phyloP scores from a whole-genome alignment of 1,140 invertebrate species.

The Drosophila ananassae region DNA sequence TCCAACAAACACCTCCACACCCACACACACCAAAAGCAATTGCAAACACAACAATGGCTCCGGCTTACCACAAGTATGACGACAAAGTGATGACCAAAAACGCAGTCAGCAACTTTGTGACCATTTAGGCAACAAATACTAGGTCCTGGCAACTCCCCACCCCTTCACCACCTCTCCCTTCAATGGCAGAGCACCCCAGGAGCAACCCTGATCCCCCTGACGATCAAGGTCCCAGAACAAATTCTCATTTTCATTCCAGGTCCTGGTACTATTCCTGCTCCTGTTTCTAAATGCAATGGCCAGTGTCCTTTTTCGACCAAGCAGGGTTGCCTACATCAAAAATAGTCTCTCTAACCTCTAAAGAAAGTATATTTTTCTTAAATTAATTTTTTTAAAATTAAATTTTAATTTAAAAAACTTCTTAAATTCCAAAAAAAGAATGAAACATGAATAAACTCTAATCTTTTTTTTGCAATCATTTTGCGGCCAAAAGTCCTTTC shows the following conservation, averaged over 20 bases:
- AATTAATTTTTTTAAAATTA: too few species aligned
- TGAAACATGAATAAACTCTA: background rate
- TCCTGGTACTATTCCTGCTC: background rate
- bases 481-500: background rate
- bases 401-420: background rate
- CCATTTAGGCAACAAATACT: conserved; percentile 65
- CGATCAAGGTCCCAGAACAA: conserved; percentile 15
- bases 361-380: background rate
- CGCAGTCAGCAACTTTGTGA: conserved; percentile 78
- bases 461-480: background rate
- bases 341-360: too few species aligned
- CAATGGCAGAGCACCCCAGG: background rate
- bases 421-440: background rate
- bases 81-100: conserved; percentile 75
- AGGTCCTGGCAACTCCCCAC: too few species aligned
- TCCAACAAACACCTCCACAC: conserved; percentile 55
- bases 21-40: conserved; percentile 20
- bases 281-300: background rate
- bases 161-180: too few species aligned
- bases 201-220: conserved; percentile 5
- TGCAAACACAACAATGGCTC: conserved; percentile 22
- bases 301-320: background rate
- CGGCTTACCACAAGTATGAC: conserved; percentile 67
- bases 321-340: background rate
- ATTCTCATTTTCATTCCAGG: conserved; percentile 3